A percentile compares a stretch with the other conserved stretches of the same genome.
phyloP scores from a whole-genome alignment of 1,140 invertebrate species.

The Araneus ventricosus region DNA sequence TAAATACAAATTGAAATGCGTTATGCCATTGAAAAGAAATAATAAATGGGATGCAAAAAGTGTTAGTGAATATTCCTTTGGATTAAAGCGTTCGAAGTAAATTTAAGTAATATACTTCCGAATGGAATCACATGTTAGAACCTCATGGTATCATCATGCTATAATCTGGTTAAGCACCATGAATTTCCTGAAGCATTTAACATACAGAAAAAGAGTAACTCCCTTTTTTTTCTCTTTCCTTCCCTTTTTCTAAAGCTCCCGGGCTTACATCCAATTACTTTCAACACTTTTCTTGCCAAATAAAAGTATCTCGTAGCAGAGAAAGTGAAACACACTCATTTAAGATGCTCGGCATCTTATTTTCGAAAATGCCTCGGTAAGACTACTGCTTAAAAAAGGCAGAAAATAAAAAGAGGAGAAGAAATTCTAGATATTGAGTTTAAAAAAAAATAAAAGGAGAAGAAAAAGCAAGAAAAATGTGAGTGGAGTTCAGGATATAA shows the following conservation, averaged over 20 bases:
- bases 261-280: constrained; percentile 34
- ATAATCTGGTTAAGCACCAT: not conserved
- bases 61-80: too few relatives aligned
- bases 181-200: not conserved
- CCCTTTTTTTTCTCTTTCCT: not conserved
- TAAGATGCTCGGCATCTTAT: not conserved
- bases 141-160: not conserved
- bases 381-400: not conserved
- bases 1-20: too few relatives aligned
- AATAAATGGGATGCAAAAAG: too few relatives aligned
- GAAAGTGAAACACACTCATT: constrained; percentile 33
- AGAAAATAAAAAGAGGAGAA: not conserved
- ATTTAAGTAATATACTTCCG: too few relatives aligned
- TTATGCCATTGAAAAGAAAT: too few relatives aligned
- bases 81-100: too few relatives aligned
- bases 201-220: not conserved
- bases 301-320: not conserved
- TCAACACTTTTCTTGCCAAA: constrained; percentile 32
- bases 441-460: not conserved
- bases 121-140: too few relatives aligned
- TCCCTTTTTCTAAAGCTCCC: not conserved
- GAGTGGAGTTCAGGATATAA: not conserved
- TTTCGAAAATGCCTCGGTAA: not conserved
- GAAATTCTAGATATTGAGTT: not conserved
- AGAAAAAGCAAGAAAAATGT: not conserved